A percentile compares a stretch with the other conserved stretches of the same genome.
These are phyloP conservation scores for Ammodytes dubius DNA, from an alignment of 2,113 vertebrate species.

Conservation along the genomic window DNA sequence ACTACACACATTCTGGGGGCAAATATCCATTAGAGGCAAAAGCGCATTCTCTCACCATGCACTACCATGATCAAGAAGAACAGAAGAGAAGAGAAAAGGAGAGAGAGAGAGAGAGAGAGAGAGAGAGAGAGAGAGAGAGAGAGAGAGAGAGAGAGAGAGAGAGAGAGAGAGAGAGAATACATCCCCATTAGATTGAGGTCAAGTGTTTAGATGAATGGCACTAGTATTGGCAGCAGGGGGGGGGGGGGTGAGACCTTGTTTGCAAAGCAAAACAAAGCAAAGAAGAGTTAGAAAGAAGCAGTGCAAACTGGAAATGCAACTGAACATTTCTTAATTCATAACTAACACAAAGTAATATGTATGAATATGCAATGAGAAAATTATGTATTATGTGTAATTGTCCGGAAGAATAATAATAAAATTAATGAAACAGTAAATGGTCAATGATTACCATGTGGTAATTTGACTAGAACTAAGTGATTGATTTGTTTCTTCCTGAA, in stretches of 20 bases:
- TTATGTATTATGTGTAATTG: too few species aligned
- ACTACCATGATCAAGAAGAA: slow-evolving; percentile 60
- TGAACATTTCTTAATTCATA: slow-evolving; percentile 28
- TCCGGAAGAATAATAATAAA: too few species aligned
- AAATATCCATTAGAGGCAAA: slow-evolving; percentile 56
- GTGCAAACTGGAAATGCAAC: slow-evolving; percentile 31
- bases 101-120: too few species aligned
- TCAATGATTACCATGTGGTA: background rate
- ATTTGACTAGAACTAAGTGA: background rate
- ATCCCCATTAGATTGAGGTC: slow-evolving; percentile 27
- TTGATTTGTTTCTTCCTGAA: background rate
- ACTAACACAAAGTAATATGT: too few species aligned
- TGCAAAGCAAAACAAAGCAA: slow-evolving; percentile 50
- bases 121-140: slow-evolving; percentile 1
- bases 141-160: background rate
- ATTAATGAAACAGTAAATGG: background rate
- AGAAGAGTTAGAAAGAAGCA: slow-evolving; percentile 44
- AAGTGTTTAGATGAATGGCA: slow-evolving; percentile 11
- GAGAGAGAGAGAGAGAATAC: slow-evolving; percentile 17
- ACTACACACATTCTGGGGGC: slow-evolving; percentile 12
- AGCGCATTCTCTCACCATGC: slow-evolving; percentile 75
- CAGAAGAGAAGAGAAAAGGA: slow-evolving; percentile 6
- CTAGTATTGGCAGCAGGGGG: slow-evolving; percentile 16
- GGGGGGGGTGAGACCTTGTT: slow-evolving; percentile 7
- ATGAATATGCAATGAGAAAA: too few species aligned